Conservation (phyloP, 1,140 invertebrate genomes). For the Lepidurus couesii region DNA sequence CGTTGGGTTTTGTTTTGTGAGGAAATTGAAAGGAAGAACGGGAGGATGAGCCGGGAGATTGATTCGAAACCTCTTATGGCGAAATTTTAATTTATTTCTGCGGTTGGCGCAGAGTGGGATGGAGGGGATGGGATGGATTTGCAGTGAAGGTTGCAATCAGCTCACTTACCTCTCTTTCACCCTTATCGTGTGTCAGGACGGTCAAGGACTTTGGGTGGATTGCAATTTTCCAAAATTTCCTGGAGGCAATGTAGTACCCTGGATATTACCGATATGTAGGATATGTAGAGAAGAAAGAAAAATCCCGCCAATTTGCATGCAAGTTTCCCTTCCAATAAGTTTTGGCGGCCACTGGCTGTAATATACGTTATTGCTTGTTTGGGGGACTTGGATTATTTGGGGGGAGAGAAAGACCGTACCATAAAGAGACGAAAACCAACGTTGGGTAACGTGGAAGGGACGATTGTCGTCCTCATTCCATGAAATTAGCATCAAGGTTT, state of each 20-base stretch:
- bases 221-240: neutral
- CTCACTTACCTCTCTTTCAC: no score
- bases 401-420: neutral
- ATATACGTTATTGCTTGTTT: neutral
- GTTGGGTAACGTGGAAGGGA: conserved; percentile 2
- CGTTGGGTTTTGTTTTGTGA: no score
- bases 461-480: conserved; percentile 21
- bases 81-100: no score
- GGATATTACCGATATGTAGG: neutral
- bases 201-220: neutral
- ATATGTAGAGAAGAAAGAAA: neutral
- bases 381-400: neutral
- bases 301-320: neutral
- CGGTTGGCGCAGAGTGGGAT: no score
- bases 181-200: no score
- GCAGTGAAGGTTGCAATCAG: no score
- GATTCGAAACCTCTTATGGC: no score
- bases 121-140: no score
- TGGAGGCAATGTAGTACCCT: neutral
- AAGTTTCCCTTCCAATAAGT: no score
- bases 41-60: no score
- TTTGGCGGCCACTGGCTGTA: no score
- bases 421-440: neutral
- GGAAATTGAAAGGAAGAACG: no score
- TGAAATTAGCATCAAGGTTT: conserved; percentile 15